Evolutionary conservation across 2,797 vertebrate genomes (phyloP).

Genomic region (Nannoperca obscura): DNA sequence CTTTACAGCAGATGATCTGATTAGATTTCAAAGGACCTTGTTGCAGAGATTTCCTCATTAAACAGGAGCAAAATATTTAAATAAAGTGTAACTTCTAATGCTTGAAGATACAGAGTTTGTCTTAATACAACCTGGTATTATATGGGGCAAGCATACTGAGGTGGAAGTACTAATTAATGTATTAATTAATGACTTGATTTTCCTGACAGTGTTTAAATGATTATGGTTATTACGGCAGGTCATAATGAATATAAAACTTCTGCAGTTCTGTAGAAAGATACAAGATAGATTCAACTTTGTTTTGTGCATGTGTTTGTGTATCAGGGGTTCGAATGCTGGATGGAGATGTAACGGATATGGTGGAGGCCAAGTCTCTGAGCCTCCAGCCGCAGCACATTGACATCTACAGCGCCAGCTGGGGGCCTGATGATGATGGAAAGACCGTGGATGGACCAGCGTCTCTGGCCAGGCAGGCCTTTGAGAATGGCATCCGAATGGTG

Average conservation of each 20-base stretch:
- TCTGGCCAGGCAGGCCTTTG: conserved; percentile 97
- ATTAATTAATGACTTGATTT: background rate
- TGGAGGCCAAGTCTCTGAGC: conserved; percentile 96
- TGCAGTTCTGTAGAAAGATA: background rate
- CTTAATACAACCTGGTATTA: background rate
- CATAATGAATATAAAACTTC: background rate
- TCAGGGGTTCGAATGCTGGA: conserved; percentile 98
- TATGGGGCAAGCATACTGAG: background rate
- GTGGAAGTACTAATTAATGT: background rate
- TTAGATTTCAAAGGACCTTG: background rate
- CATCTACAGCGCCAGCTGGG: conserved; percentile 99
- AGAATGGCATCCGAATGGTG: conserved; percentile 97
- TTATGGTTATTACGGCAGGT: background rate
- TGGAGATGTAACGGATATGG: conserved; percentile 98
- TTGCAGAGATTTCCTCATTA: background rate
- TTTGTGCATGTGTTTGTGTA: conserved; percentile 26
- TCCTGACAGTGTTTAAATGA: background rate
- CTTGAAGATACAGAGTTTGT: background rate
- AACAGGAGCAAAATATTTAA: background rate
- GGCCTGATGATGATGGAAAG: conserved; percentile 97
- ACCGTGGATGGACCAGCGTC: conserved; percentile 97
- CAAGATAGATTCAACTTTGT: background rate
- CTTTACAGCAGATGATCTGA: background rate
- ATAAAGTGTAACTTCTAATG: background rate
- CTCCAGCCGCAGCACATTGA: conserved; percentile 97